Evolutionary conservation across 2,888 invertebrate species (phyloP).

Genomic region (Branchellion lobata): DNA sequence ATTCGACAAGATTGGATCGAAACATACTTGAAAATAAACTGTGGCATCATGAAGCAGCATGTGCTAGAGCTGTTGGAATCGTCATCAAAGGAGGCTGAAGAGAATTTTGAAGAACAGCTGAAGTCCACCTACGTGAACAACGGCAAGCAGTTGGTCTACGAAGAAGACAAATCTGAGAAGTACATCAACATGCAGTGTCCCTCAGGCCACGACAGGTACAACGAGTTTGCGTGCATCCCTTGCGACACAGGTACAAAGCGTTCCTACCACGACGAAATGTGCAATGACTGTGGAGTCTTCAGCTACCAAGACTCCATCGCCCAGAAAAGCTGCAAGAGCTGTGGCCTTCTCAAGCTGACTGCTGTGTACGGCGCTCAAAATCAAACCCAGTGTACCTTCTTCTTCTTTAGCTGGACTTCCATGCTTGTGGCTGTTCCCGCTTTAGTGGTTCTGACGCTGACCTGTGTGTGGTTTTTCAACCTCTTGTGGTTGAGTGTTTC

Average conservation of each 20-base stretch:
- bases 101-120: not conserved
- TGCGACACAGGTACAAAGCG: constrained; percentile 26
- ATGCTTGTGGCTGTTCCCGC: not conserved
- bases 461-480: not conserved
- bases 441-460: not conserved
- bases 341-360: constrained; percentile 17
- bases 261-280: constrained; percentile 6
- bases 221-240: constrained; percentile 36
- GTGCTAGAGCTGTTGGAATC: not conserved
- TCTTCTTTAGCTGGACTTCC: not conserved
- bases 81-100: not conserved
- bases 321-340: constrained; percentile 30
- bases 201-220: constrained; percentile 18
- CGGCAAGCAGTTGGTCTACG: not conserved
- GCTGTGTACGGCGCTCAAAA: not conserved
- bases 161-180: not conserved
- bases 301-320: constrained; percentile 28
- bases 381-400: not conserved
- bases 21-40: not conserved
- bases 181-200: constrained; percentile 13
- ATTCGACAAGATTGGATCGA: not conserved
- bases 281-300: constrained; percentile 6
- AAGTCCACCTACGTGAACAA: not conserved
- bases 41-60: constrained; percentile 2
- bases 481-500: not conserved